phyloP scores from a whole-genome alignment of 2,888 invertebrate species.

The Pinctada fucata region DNA sequence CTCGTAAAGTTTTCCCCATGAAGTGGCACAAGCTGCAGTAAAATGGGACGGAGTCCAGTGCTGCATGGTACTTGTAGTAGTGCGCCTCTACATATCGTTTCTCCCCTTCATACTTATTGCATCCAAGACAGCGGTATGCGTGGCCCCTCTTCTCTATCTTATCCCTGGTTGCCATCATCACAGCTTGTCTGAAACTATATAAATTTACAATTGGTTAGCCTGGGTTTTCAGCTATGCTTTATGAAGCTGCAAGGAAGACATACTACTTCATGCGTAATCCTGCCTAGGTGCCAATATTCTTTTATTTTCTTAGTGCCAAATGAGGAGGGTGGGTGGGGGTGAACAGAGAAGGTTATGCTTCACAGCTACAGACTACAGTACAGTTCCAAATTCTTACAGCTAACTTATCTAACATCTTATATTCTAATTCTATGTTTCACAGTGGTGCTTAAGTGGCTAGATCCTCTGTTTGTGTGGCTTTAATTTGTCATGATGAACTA shows the following conservation, averaged over 20 bases:
- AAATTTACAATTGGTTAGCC: too few relatives aligned
- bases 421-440: too few relatives aligned
- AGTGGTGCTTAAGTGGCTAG: background rate
- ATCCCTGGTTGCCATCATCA: background rate
- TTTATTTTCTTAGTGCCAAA: too few relatives aligned
- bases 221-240: too few relatives aligned
- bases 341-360: background rate
- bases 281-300: too few relatives aligned
- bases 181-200: background rate
- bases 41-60: background rate
- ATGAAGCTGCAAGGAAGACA: too few relatives aligned
- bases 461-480: background rate
- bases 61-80: background rate
- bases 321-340: background rate
- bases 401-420: too few relatives aligned
- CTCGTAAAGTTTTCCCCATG: background rate
- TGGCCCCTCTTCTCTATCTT: background rate
- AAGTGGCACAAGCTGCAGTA: constrained; percentile 10
- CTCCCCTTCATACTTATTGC: constrained; percentile 2
- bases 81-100: constrained; percentile 1
- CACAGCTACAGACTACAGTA: too few relatives aligned
- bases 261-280: too few relatives aligned
- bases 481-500: constrained; percentile 12
- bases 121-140: background rate
- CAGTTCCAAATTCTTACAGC: too few relatives aligned